Percentiles rank a stretch among this genome's conserved stretches.
These are phyloP conservation scores for Armadillidium nasatum DNA, from an alignment of 1,140 invertebrate genomes.

Conservation along the genomic window DNA sequence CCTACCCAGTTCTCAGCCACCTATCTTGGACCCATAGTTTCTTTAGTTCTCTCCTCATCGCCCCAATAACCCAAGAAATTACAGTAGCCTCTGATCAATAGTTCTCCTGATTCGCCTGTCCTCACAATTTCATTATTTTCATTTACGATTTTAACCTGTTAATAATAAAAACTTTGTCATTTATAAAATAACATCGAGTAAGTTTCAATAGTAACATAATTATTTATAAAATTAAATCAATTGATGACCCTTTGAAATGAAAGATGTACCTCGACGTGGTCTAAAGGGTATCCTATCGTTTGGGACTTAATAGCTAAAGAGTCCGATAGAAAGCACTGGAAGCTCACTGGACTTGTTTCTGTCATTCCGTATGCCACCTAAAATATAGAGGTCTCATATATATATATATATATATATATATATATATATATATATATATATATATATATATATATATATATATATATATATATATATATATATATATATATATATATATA, in stretches of 20 bases:
- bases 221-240: too few relatives aligned
- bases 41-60: slow-evolving; percentile 72
- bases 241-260: too few relatives aligned
- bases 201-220: too few relatives aligned
- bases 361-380: slow-evolving; percentile 83
- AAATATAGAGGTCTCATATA: not conserved
- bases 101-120: slow-evolving; percentile 70
- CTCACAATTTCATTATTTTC: slow-evolving; percentile 64
- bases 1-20: slow-evolving; percentile 89
- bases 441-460: too few relatives aligned
- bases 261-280: slow-evolving; percentile 65
- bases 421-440: too few relatives aligned
- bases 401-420: too few relatives aligned
- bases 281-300: slow-evolving; percentile 74
- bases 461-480: too few relatives aligned
- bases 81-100: slow-evolving; percentile 73
- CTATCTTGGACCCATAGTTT: slow-evolving; percentile 62
- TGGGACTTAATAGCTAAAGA: slow-evolving; percentile 59
- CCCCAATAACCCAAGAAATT: slow-evolving; percentile 83
- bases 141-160: slow-evolving; percentile 71
- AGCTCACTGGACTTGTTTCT: slow-evolving; percentile 72
- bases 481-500: too few relatives aligned
- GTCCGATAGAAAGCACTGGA: slow-evolving; percentile 64
- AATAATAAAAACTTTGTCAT: not conserved
- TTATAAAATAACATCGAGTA: too few relatives aligned